Percentiles rank a stretch among this genome's conserved stretches.
Conservation (phyloP, 2,113 vertebrate genomes). For the Syngnathus typhle region DNA sequence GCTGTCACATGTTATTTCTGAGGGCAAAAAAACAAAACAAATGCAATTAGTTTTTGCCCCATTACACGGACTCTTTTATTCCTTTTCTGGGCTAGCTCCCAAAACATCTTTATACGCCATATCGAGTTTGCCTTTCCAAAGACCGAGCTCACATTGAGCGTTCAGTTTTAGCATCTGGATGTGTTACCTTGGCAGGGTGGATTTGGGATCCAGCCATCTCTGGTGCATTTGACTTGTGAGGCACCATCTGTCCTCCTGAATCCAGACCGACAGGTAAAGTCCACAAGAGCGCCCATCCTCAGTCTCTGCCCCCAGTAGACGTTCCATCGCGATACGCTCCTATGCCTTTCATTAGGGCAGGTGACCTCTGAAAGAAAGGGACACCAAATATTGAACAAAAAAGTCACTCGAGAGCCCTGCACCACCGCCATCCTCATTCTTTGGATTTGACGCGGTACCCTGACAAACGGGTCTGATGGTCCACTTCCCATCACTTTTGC, state of each 20-base stretch:
- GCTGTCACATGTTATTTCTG: conserved; percentile 10
- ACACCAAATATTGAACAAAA: too few species aligned
- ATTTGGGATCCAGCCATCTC: conserved; percentile 49
- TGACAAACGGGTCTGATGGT: conserved; percentile 7
- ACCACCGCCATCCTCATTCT: neutral
- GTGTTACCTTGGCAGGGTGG: conserved; percentile 50
- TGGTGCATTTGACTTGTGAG: neutral
- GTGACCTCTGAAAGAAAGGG: conserved; percentile 22
- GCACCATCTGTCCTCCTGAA: fast-evolving
- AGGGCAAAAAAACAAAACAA: neutral
- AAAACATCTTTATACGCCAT: neutral
- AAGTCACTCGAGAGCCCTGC: too few species aligned
- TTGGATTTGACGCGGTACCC: conserved; percentile 27
- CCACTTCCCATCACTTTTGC: conserved; percentile 14
- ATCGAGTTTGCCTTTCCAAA: neutral
- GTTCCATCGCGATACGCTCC: fast-evolving
- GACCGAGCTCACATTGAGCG: neutral
- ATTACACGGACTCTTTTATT: neutral
- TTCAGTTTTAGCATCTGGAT: neutral
- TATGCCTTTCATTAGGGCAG: neutral
- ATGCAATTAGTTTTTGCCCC: neutral
- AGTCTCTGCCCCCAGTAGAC: fast-evolving
- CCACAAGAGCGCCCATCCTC: fast-evolving
- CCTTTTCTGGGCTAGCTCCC: neutral
- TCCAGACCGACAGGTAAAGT: fast-evolving